Conservation (phyloP, 1,140 invertebrate species). For the Helicoverpa armigera region DNA sequence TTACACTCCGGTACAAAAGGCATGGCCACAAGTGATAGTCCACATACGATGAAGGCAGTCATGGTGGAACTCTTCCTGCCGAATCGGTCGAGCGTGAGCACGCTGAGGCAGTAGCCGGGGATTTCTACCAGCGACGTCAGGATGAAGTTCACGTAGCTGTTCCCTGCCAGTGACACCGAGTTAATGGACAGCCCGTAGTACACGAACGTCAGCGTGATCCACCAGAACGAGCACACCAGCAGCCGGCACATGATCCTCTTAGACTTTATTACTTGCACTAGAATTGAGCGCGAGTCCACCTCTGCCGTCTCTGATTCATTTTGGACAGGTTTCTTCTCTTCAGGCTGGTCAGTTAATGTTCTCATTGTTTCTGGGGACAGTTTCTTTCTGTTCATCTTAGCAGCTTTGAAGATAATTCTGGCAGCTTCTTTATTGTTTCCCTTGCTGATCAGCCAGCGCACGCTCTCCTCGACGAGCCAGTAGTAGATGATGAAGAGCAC, state of each 20-base stretch:
- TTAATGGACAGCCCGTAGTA: constrained; percentile 89
- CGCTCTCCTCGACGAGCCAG: constrained; percentile 88
- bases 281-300: constrained; percentile 53
- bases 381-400: constrained; percentile 88
- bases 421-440: constrained; percentile 89
- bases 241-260: constrained; percentile 88
- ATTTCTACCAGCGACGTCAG: constrained; percentile 87
- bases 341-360: constrained; percentile 66
- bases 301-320: constrained; percentile 3
- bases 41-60: constrained; percentile 83
- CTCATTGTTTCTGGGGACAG: constrained; percentile 71
- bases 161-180: constrained; percentile 79
- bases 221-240: constrained; percentile 90
- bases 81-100: constrained; percentile 85
- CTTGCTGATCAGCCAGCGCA: constrained; percentile 87
- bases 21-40: constrained; percentile 63
- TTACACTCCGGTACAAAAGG: constrained; percentile 75
- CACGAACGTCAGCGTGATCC: constrained; percentile 91
- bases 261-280: constrained; percentile 86
- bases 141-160: constrained; percentile 88
- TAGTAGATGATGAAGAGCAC: constrained; percentile 89
- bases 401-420: constrained; percentile 88
- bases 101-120: constrained; percentile 87
- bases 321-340: constrained; percentile 43
- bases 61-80: constrained; percentile 88